Evolutionary conservation across 1,140 invertebrate genomes (phyloP).

Genomic region (Batillaria attramentaria): DNA sequence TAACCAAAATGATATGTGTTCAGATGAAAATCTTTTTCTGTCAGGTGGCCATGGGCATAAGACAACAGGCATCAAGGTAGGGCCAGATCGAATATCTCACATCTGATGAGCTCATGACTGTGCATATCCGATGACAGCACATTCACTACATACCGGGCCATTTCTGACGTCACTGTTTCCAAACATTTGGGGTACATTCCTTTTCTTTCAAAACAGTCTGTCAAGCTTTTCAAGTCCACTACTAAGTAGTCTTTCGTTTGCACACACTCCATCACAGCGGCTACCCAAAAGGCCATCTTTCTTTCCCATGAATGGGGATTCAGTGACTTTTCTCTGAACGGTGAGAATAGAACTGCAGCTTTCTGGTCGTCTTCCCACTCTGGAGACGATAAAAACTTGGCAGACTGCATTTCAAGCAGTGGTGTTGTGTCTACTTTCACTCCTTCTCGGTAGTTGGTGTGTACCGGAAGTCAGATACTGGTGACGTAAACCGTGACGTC

Average conservation of each 20-base stretch:
- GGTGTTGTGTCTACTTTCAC: slow-evolving; percentile 15
- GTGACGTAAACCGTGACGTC: slow-evolving; percentile 34
- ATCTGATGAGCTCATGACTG: too few species aligned
- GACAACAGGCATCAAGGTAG: too few species aligned
- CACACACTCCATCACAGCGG: slow-evolving; percentile 47
- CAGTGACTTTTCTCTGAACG: slow-evolving; percentile 60
- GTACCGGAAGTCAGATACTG: slow-evolving; percentile 27
- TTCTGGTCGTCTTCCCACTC: slow-evolving; percentile 60
- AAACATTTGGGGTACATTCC: slow-evolving; percentile 59
- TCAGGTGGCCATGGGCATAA: too few species aligned
- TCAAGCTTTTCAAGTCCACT: slow-evolving; percentile 45
- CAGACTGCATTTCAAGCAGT: neutral
- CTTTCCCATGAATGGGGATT: slow-evolving; percentile 64
- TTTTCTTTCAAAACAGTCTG: slow-evolving; percentile 52
- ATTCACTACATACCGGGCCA: slow-evolving; percentile 49
- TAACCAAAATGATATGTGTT: too few species aligned
- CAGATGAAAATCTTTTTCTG: too few species aligned
- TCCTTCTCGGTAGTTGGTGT: neutral
- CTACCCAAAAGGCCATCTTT: slow-evolving; percentile 64
- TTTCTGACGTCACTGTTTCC: slow-evolving; percentile 56
- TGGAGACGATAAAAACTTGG: slow-evolving; percentile 29
- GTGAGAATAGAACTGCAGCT: slow-evolving; percentile 65
- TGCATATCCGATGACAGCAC: too few species aligned
- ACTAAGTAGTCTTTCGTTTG: slow-evolving; percentile 36
- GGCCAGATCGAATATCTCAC: too few species aligned